Evolutionary conservation across 2,888 invertebrate species (phyloP).

Genomic region (Chymomyza amoena): DNA sequence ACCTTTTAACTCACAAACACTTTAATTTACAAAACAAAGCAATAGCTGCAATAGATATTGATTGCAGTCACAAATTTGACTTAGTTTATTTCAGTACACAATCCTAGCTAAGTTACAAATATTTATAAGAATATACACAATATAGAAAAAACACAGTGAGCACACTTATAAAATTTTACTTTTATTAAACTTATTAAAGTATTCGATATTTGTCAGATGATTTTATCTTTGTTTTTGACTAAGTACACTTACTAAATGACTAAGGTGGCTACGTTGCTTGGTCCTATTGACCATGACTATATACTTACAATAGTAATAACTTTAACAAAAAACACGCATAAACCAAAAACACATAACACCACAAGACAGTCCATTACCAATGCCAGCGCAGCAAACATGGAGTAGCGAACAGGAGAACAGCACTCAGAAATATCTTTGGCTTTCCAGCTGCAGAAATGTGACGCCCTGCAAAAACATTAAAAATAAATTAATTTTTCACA

Average conservation of each 20-base stretch:
- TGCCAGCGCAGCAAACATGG: conserved; percentile 36
- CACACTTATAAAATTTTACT: conserved; percentile 32
- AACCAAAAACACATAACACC: neutral
- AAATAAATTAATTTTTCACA: too few species aligned
- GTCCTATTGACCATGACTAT: conserved; percentile 53
- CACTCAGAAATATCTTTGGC: conserved; percentile 29
- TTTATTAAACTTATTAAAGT: conserved; percentile 56
- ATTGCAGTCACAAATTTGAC: neutral
- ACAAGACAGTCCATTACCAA: neutral
- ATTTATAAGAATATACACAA: conserved; percentile 23
- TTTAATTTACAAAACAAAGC: neutral
- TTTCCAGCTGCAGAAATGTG: conserved; percentile 61
- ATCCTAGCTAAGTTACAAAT: neutral
- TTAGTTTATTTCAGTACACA: conserved; percentile 8
- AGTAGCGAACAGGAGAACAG: conserved; percentile 12
- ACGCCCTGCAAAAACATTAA: conserved; percentile 58
- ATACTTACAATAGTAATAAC: conserved; percentile 33
- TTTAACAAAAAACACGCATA: conserved; percentile 28
- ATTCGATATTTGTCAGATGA: conserved; percentile 24
- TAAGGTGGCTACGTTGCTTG: conserved; percentile 5
- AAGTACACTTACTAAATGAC: conserved; percentile 58
- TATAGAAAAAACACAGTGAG: conserved; percentile 13
- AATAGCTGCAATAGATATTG: neutral
- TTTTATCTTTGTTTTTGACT: conserved; percentile 45
- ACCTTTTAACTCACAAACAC: neutral